Percentiles rank a stretch among this genome's conserved stretches.
Conservation (phyloP, 2,113 vertebrate species). For the Megaptera novaeangliae region DNA sequence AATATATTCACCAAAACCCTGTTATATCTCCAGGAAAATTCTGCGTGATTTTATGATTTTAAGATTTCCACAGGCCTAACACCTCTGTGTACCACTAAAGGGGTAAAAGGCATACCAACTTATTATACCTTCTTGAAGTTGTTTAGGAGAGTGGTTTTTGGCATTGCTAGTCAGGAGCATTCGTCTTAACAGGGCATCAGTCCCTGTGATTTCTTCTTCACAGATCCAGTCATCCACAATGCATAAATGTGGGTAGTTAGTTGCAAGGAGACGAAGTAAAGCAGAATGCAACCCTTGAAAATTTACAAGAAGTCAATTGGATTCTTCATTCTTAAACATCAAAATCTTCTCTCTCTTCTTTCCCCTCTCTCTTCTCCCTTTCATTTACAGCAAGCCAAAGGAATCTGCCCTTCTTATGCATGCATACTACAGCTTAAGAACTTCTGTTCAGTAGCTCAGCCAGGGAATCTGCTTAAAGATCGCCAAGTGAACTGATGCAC, state of each 20-base stretch:
- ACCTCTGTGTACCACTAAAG: neutral
- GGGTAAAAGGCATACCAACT: neutral
- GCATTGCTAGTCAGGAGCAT: conserved; percentile 92
- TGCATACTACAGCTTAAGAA: neutral
- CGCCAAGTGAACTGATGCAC: neutral
- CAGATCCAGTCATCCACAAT: conserved; percentile 99
- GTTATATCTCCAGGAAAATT: neutral
- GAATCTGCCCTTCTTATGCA: neutral
- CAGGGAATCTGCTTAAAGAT: neutral
- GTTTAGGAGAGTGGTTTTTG: conserved; percentile 91
- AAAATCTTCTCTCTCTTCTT: neutral
- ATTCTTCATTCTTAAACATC: neutral
- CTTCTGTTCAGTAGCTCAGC: neutral
- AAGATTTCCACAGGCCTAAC: neutral
- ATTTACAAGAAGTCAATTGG: neutral
- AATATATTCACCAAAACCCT: neutral
- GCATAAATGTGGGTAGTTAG: conserved; percentile 97
- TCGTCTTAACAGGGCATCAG: conserved; percentile 89
- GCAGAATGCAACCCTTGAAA: conserved; percentile 93
- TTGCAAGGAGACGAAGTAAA: conserved; percentile 93
- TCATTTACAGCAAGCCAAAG: neutral
- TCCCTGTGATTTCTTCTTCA: conserved; percentile 97
- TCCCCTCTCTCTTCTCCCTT: neutral
- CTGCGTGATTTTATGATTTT: neutral
- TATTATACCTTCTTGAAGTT: conserved; percentile 91